Evolutionary conservation across 2,113 vertebrate genomes (phyloP).

Genomic region (Shinisaurus crocodilurus): DNA sequence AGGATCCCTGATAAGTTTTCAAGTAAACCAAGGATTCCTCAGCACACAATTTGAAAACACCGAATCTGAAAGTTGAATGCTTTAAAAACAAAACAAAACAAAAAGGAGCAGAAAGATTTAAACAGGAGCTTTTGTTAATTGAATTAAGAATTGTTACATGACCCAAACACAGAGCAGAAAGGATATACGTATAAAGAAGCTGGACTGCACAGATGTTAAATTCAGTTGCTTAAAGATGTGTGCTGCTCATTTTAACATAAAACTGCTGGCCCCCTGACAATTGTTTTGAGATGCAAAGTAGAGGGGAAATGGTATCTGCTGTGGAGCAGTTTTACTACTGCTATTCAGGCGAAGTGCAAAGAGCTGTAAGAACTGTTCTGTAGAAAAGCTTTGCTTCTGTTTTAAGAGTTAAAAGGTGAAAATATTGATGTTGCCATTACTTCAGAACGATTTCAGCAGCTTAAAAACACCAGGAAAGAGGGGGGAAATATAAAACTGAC

Average conservation of each 20-base stretch:
- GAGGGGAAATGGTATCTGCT: not conserved
- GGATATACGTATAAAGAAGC: not conserved
- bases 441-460: not conserved
- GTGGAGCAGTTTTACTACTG: not conserved
- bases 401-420: conserved; percentile 18
- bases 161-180: not conserved
- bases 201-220: not conserved
- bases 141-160: conserved; percentile 26
- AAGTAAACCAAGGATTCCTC: not conserved
- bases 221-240: not conserved
- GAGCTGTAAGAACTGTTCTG: not conserved
- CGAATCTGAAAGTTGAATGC: conserved; percentile 23
- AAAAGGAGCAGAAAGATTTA: conserved; percentile 34
- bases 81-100: not conserved
- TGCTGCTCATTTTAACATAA: not conserved
- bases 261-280: not conserved
- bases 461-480: not conserved
- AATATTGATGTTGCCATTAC: not conserved
- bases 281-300: conserved; percentile 2
- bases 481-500: not conserved
- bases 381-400: not conserved
- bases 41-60: not conserved
- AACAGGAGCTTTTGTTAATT: conserved; percentile 4
- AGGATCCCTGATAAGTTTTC: not conserved
- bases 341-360: not conserved